Base-by-base conservation (phyloP, 2,888 invertebrate species). In the Bombyx huttoni region DNA sequence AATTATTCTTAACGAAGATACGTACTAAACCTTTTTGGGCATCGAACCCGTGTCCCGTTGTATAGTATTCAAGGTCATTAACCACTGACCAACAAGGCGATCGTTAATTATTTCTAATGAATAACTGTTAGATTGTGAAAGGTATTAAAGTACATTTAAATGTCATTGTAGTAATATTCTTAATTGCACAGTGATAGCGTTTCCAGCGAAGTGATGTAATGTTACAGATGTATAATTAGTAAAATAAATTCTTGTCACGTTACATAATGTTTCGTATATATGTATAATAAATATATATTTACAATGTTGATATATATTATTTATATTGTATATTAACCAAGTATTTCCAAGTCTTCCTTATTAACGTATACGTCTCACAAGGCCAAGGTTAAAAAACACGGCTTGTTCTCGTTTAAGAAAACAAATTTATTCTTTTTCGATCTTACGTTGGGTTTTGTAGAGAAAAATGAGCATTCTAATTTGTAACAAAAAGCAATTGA, bases 351-450 rank as follows among this genome's bases (percentile, higher is more conserved):
- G 70, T 70, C 70, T 72, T 72, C 71, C 76, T 77, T 75, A 78
- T 78, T 78, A 75, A 75, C 68, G 61, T 66, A 64, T 70, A 68
- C 68, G 63, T 67, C 63, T 58, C 61, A 63, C 75, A 78, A 78
- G 78, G 80, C 78, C 81, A 80, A 79, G 79, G 81, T 67, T 75
- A 68, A 70, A 63, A 66, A 67, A 60, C 60, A 62, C 68, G 56
- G 57, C 60, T 64, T 61, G 62, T 59, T 62, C 61, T 70, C 64
- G 61, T 66, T 65, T 62, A 58, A 59, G 57, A 65, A 70, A 68
- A 56, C 54, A 60, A 65, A 64, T 65, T 59, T 57, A 60, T 63
- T 60, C 48, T 54, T 63, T 58, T 57, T 56, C 57, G 57, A 53
- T 54, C 47, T 56, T 61, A 61, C 58, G 55, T 58, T 40, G 40